Evolutionary conservation across 2,888 invertebrate species (phyloP).

Genomic region (Tribolium freemani): DNA sequence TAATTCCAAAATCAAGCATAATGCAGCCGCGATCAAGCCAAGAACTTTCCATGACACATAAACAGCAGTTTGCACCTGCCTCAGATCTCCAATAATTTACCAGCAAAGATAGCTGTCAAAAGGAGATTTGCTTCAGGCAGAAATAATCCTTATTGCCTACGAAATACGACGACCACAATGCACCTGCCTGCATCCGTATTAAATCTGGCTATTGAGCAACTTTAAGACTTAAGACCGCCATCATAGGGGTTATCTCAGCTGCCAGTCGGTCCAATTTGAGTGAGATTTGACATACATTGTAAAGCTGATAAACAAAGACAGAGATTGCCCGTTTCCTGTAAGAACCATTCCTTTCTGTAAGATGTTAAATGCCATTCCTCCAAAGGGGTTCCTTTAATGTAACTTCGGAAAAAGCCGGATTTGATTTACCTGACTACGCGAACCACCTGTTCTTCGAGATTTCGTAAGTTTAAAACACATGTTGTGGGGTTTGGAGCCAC

Average conservation of each 20-base stretch:
- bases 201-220: conserved; percentile 47
- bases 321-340: conserved; percentile 56
- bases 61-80: conserved; percentile 63
- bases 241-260: conserved; percentile 24
- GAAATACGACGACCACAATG: conserved; percentile 42
- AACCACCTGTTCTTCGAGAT: conserved; percentile 38
- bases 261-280: conserved; percentile 11
- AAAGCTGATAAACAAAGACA: conserved; percentile 55
- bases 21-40: conserved; percentile 31
- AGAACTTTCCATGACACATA: conserved; percentile 51
- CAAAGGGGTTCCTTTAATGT: conserved; percentile 19
- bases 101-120: conserved; percentile 64
- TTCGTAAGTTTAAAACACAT: conserved; percentile 31
- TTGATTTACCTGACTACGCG: conserved; percentile 38
- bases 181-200: conserved; percentile 56
- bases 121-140: conserved; percentile 53
- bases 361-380: conserved; percentile 29
- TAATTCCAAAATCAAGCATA: conserved; percentile 35
- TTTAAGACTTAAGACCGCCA: conserved; percentile 41
- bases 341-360: not conserved
- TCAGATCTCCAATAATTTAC: conserved; percentile 66
- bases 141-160: conserved; percentile 54
- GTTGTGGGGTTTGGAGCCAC: conserved; percentile 8
- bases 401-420: conserved; percentile 17
- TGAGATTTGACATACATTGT: conserved; percentile 41